These are phyloP conservation scores for Turritopsis dohrnii DNA, from an alignment of 30 jellyfish, hydroid and myxozoan species.

Conservation along the genomic window DNA sequence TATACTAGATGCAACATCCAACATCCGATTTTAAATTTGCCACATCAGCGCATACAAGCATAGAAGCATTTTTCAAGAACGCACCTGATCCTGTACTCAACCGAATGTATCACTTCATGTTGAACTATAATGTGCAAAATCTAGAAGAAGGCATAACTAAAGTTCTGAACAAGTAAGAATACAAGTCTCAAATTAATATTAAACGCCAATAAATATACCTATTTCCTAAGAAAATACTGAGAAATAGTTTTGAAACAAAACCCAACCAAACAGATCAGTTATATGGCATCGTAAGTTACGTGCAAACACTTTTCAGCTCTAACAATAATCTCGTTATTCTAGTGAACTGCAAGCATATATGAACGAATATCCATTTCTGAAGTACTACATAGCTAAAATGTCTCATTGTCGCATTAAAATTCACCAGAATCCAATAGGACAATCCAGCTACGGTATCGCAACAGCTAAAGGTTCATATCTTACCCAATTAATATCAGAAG, in stretches of 20 bases:
- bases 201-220: too few species aligned
- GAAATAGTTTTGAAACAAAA: too few species aligned
- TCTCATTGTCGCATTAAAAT: constrained; percentile 46
- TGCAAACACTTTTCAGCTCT: background rate
- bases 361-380: constrained; percentile 84
- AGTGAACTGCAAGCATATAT: constrained; percentile 90
- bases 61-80: constrained; percentile 43
- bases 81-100: constrained; percentile 43
- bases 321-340: background rate
- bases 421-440: constrained; percentile 62
- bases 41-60: constrained; percentile 51
- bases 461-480: constrained; percentile 55
- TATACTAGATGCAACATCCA: constrained; percentile 64
- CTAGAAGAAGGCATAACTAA: constrained; percentile 40
- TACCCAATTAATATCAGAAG: constrained; percentile 59
- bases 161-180: constrained; percentile 43
- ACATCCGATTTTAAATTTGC: constrained; percentile 58
- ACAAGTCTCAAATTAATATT: too few species aligned
- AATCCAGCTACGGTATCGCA: constrained; percentile 78
- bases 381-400: constrained; percentile 51
- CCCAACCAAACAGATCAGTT: too few species aligned
- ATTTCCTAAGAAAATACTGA: background rate
- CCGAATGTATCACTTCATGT: constrained; percentile 57
- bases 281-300: background rate
- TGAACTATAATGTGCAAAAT: constrained; percentile 34